Base-by-base conservation (phyloP, 2,113 vertebrate genomes). In the Poecile atricapillus region DNA sequence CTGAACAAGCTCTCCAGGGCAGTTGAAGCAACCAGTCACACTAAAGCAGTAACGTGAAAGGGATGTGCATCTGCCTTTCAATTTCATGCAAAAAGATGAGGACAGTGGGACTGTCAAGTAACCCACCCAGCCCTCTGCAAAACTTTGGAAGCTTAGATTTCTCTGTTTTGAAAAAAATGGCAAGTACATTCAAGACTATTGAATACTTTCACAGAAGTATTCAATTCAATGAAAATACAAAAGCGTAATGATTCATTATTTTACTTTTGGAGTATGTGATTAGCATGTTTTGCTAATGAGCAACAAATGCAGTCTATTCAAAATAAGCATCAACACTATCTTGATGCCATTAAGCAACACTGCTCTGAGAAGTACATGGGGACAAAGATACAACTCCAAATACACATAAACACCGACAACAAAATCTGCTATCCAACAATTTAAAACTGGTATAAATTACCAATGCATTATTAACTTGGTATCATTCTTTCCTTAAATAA, bases 1-100 rank as follows among this genome's bases (percentile, higher is more conserved):
- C 1, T 25, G 31, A 85, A 83, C 46, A 62, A 41, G 20, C 31
- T 43, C 37, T 81, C 46, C 0, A 0, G 0, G 2, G n/a, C 30
- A 73, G 71, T 5, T 68, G 24, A 68, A 88, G 75, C 22, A 76
- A 80, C 25, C 23, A 69, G 55, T 23, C 58, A 63, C 41, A 65
- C 31, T 43, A 53, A 4, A 85, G 53, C 28, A 49, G 43, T 37
- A 53, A 62, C 1, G 14, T 9, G 16, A 58, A 77, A 81, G 47
- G 39, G 49, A 89, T 37, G 37, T 33, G 33, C 62, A 82, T 49
- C 70, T 73, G 70, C 46, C 55, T 79, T 60, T 85, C 41, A 76
- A 37, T 39, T 65, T 63, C 52, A 50, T 6, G 2, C 1, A 3
- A 83, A 52, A 86, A 83, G 33, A 50, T 21, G 25, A 75, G 47